phyloP scores from a whole-genome alignment of 2,797 vertebrate genomes.

The Ataeniobius toweri region DNA sequence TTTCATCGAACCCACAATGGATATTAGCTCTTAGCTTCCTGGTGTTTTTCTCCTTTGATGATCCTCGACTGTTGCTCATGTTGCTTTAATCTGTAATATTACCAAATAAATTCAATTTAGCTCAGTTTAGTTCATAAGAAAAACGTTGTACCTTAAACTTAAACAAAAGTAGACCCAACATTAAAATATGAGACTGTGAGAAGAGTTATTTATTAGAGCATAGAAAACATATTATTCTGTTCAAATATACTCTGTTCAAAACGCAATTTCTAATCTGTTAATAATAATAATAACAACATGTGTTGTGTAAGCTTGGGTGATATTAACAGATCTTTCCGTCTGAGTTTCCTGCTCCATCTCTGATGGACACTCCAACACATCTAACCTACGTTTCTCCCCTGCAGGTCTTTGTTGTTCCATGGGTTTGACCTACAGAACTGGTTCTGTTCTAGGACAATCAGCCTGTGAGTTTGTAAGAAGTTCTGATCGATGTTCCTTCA shows the following conservation, averaged over 20 bases:
- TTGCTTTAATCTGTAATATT: no score
- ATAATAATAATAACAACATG: no score
- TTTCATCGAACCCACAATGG: not conserved
- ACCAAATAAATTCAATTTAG: no score
- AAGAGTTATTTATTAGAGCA: not conserved
- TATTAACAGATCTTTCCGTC: not conserved
- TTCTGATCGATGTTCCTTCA: slow-evolving; percentile 3
- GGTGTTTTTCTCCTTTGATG: no score
- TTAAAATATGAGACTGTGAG: no score
- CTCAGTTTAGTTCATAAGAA: no score
- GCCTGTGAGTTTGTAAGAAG: not conserved
- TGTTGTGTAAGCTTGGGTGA: not conserved
- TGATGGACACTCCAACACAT: not conserved
- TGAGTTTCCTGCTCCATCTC: not conserved
- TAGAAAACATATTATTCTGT: not conserved
- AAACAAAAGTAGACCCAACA: no score
- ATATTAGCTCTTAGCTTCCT: not conserved
- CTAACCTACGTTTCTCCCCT: not conserved
- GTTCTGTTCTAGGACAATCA: not conserved
- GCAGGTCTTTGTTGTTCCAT: not conserved
- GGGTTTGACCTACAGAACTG: not conserved
- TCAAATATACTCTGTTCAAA: not conserved
- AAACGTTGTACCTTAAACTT: no score
- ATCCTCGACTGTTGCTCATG: no score
- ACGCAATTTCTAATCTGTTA: not conserved